Percentiles rank a stretch among this genome's conserved stretches.
Evolutionary conservation across 2,113 vertebrate genomes (phyloP).

Genomic region (cattle (Bos taurus)): ARS-UCD2.0 NC_037331.1:51365001-51365500

Average conservation of each 20-base stretch:
- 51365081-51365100: neutral
- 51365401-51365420: neutral
- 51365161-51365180: neutral
- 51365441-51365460: neutral
- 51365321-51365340: neutral
- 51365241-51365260: neutral
- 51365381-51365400: conserved; percentile 6
- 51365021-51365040: neutral
- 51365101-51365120: neutral
- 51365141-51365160: neutral
- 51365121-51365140: neutral
- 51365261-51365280: neutral
- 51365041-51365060: neutral
- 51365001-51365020: neutral
- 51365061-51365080: neutral
- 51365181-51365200: neutral
- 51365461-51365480: neutral
- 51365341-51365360: neutral
- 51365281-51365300: neutral
- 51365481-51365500: conserved; percentile 9
- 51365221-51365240: neutral
- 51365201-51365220: neutral
- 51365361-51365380: neutral
- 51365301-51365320: neutral
- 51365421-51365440: conserved; percentile 5